phyloP scores from a whole-genome alignment of 2,797 vertebrate species.

The Notolabrus celidotus region DNA sequence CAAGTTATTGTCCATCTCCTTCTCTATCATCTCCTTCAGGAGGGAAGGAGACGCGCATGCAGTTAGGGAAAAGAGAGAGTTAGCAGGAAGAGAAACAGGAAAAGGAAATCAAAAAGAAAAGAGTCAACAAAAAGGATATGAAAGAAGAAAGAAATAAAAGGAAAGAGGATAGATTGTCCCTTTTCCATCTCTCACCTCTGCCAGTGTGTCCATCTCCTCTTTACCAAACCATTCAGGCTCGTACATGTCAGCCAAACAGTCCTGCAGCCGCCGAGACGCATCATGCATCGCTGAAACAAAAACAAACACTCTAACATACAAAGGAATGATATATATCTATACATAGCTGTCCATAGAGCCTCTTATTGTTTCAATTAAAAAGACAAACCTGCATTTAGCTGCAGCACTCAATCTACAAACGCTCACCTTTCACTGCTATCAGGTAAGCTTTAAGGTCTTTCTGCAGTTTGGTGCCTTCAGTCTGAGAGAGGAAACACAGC shows the following conservation, averaged over 20 bases:
- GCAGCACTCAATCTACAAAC: neutral
- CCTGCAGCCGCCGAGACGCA: conserved; percentile 93
- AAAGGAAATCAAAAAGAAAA: neutral
- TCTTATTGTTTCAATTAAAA: neutral
- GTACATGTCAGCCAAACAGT: conserved; percentile 96
- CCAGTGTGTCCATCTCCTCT: conserved; percentile 90
- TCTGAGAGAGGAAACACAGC: conserved; percentile 75
- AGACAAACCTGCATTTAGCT: neutral
- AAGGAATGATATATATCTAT: too few relatives aligned
- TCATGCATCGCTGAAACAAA: conserved; percentile 92
- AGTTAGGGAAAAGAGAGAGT: conserved; percentile 42
- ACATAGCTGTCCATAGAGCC: neutral
- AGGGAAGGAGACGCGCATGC: conserved; percentile 64
- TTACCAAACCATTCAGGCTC: conserved; percentile 98
- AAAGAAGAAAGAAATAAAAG: neutral
- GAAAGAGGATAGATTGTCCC: neutral
- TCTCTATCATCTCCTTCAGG: conserved; percentile 86
- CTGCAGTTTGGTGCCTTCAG: conserved; percentile 92
- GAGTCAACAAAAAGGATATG: neutral
- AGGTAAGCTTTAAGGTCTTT: conserved; percentile 93
- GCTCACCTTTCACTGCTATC: conserved; percentile 91
- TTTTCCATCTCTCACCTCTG: conserved; percentile 86
- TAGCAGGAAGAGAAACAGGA: conserved; percentile 10
- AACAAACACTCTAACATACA: neutral
- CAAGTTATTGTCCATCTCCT: conserved; percentile 83